Evolutionary conservation across 2,797 vertebrate species (phyloP), one percentile per base, ranked within the genome.

Genomic region (Enteromius thamalakanensis): DNA sequence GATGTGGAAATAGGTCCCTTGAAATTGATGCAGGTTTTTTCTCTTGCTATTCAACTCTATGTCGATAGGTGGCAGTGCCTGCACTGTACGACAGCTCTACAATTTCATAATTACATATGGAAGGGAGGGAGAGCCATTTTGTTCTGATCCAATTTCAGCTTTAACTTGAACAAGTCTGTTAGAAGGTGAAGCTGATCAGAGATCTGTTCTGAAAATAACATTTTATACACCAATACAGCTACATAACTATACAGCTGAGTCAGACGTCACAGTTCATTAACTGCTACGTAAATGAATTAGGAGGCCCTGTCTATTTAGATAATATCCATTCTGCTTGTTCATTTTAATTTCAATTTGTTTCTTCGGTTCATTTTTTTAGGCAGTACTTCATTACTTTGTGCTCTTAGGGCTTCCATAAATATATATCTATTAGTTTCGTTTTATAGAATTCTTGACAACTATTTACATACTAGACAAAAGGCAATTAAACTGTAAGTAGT

Each of bases 1-100:
- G 42, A 78, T 49, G 42, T 78, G 76, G 65, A 60, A 79, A 47
- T 70, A 67, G 80, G 76, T 90, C 88, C 90, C 86, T 87, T 88
- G 88, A 92, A 87, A 91, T 81, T 76, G 91, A 91, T 85, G 90
- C 89, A 89, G 90, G 90, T 87, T 92, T 91, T 85, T 75, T 90
- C 88, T 90, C 90, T 88, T 92, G 91, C 82, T 88, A 76, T 92
- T 90, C 90, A 89, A 90, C 88, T 85, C 86, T 93, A 89, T 37
- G 87, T 93, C 93, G 91, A 89, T 90, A 93, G 94, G 91, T 92
- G 94, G 94, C 94, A 95, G 94, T 93, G 94, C 94, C 94, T 91
- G 94, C 94, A 95, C 94, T 95, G 94, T 90, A 92, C 88, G 87
- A 85, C 91, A 90, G 79, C 86, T 91, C 86, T 82, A 89, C 81